Conservation (phyloP, 2,888 invertebrate species). For the Chrysomela aeneicollis region DNA sequence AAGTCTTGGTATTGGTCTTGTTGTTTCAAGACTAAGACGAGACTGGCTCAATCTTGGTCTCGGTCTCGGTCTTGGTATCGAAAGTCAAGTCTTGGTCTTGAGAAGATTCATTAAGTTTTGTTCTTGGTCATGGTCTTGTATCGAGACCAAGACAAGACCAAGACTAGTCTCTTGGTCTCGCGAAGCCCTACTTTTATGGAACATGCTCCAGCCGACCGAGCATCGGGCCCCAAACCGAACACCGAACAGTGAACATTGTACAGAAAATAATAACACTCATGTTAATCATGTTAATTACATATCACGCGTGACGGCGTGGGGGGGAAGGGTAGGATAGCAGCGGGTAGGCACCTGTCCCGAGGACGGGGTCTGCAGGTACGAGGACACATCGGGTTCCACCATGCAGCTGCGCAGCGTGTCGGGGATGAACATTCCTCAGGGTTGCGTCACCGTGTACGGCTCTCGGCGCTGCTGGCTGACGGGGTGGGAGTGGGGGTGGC, state of each 20-base stretch:
- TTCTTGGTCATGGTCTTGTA: no score
- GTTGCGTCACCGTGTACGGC: conserved; percentile 59
- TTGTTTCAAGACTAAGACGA: no score
- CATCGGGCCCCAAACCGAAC: conserved; percentile 26
- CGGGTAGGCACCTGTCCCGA: conserved; percentile 86
- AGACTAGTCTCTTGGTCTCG: no score
- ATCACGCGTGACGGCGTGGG: conserved; percentile 61
- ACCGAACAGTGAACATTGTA: conserved; percentile 49
- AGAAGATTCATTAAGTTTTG: no score
- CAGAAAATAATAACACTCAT: conserved; percentile 61
- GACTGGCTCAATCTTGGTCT: no score
- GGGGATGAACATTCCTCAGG: conserved; percentile 85
- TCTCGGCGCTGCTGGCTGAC: conserved; percentile 49
- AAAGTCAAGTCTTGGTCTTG: no score
- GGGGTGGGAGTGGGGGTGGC: conserved; percentile 49
- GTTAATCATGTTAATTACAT: conserved; percentile 65
- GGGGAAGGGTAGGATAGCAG: conserved; percentile 66
- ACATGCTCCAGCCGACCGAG: background rate
- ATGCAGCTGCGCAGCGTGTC: conserved; percentile 93
- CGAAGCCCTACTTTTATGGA: background rate
- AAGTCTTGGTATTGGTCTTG: no score
- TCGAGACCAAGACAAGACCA: no score
- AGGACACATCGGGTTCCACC: conserved; percentile 95
- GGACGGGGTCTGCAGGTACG: conserved; percentile 93
- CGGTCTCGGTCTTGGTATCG: no score